Base-by-base conservation (phyloP, 2,797 vertebrate genomes). In the Sebastes baramenuke region DNA sequence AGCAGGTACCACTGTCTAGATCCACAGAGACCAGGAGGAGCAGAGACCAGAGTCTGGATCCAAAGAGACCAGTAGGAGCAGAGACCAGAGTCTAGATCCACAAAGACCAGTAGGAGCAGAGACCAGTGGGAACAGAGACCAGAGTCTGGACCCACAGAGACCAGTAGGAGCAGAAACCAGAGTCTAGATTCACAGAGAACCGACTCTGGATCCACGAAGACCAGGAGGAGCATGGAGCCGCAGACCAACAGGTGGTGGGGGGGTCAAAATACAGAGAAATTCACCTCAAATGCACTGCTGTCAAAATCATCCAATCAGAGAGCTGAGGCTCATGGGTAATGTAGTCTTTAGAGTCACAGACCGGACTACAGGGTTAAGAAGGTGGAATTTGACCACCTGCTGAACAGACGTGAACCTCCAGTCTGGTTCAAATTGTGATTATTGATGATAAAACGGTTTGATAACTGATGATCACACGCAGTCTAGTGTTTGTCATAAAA, bases 221-320 rank as follows among this genome's bases (percentile, higher is more conserved):
- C 46, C 46, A 49, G 46, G 16, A 49, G 46, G 18, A 20, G 46
- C 46, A 49, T 20, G 46, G 16, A 49, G 18, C 73, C 1, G 9
- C 84, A 86, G 77, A 78, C 71, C 3, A 30, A 49, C 5, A 3
- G 70, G 65, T 34, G 16, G 42, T 7, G 7, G 1, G 46, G 65
- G 22, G 24, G 75, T 54, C 18, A 25, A 58, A n/a, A 56, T 1
- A 27, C 42, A 30, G 20, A 69, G 25, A 65, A 32, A 32, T 22
- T 22, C 46, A 22, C 49, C 72, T 56, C 72, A 72, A 77, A 18
- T 59, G 36, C 58, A 75, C 46, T 22, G 78, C 64, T 68, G 66
- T 56, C 13, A 27, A 49, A 49, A 49, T 49, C 46, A 20, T 49
- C 46, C 2, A 4, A 18, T 3, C 29, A 81, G 64, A 65, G 52